Evolutionary conservation across 2,797 vertebrate genomes (phyloP).

Genomic region (Argyrosomus regius): DNA sequence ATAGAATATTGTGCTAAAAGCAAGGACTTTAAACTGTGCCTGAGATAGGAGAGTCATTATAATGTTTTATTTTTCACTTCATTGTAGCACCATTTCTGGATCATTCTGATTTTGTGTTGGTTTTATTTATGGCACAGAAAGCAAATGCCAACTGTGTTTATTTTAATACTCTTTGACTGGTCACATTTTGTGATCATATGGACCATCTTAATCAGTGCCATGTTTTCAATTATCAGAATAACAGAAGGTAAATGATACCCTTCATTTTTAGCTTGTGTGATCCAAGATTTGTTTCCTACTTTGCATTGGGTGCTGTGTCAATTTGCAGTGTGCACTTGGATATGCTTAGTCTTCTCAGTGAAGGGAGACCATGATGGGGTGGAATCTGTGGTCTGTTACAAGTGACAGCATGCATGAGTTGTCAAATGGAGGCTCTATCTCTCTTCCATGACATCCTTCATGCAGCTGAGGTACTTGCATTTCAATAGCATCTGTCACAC

Average conservation of each 20-base stretch:
- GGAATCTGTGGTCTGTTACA: slow-evolving; percentile 22
- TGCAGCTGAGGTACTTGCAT: slow-evolving; percentile 60
- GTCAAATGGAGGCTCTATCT: slow-evolving; percentile 59
- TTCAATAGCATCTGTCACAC: slow-evolving; percentile 63
- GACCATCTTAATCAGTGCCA: slow-evolving; percentile 79
- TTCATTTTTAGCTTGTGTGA: slow-evolving; percentile 56
- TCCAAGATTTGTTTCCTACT: slow-evolving; percentile 61
- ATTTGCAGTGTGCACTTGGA: slow-evolving; percentile 58
- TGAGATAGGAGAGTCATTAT: slow-evolving; percentile 71
- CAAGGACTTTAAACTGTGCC: slow-evolving; percentile 80
- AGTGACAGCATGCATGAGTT: slow-evolving; percentile 56
- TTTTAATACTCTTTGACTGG: slow-evolving; percentile 61
- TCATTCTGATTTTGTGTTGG: slow-evolving; percentile 62
- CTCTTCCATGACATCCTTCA: slow-evolving; percentile 46
- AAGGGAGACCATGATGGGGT: slow-evolving; percentile 18
- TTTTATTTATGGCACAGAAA: slow-evolving; percentile 67
- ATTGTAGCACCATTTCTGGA: slow-evolving; percentile 75
- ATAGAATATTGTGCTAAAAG: slow-evolving; percentile 75
- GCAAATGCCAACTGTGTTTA: slow-evolving; percentile 61
- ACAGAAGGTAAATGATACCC: slow-evolving; percentile 51
- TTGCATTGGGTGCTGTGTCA: slow-evolving; percentile 54
- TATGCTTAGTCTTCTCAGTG: slow-evolving; percentile 36
- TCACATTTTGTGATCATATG: slow-evolving; percentile 68
- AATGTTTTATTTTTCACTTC: slow-evolving; percentile 73
- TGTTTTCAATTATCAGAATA: slow-evolving; percentile 70